A percentile compares a stretch with the other conserved stretches of the same genome.
Evolutionary conservation across 2,797 vertebrate species (phyloP).

Genomic region (Ptychadena robeensis): DNA sequence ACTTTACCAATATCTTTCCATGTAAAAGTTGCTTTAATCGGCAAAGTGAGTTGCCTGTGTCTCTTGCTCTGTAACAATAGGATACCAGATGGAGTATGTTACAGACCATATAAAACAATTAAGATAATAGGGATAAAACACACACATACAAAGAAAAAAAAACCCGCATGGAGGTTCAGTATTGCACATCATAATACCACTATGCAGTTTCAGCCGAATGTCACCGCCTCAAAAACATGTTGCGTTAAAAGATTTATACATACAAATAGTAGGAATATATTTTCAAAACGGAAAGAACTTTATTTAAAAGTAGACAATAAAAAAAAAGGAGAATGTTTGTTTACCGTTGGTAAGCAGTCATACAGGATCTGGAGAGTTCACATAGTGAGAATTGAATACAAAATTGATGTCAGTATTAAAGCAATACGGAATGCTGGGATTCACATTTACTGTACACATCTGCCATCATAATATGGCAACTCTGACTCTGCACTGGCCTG

Average conservation of each 20-base stretch:
- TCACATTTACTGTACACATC: conserved; percentile 23
- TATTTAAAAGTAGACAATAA: neutral
- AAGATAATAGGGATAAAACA: neutral
- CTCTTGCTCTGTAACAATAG: neutral
- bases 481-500: neutral
- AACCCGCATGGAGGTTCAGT: conserved; percentile 12
- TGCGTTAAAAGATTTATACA: neutral
- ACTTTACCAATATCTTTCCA: neutral
- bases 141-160: neutral
- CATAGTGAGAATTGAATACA: neutral
- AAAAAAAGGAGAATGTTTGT: neutral
- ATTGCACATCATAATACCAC: conserved; percentile 49
- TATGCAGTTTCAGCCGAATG: neutral
- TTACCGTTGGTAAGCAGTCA: conserved; percentile 25
- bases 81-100: neutral
- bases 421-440: conserved; percentile 10
- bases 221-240: neutral
- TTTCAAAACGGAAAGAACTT: neutral
- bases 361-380: neutral
- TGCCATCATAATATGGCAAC: neutral
- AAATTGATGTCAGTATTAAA: neutral
- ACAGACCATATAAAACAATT: neutral
- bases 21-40: neutral
- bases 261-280: neutral
- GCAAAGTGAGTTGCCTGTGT: neutral